Evolutionary conservation across 2,797 vertebrate genomes (phyloP), one percentile per base, ranked within the genome.

Genomic region (Channa striata): DNA sequence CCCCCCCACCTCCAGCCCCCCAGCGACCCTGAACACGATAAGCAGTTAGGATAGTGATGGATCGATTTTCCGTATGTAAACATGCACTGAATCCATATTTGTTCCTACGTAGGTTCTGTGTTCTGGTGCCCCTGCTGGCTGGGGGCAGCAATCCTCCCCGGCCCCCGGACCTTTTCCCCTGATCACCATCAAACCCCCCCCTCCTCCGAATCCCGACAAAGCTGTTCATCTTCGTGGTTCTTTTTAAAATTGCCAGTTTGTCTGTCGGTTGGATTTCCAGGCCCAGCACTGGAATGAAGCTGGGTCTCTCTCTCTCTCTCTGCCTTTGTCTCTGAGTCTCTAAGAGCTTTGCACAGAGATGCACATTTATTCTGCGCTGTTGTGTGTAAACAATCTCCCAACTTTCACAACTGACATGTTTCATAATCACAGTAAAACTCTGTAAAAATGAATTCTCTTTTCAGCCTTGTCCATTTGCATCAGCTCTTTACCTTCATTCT

Each of bases 371-470:
- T 30, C 40, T 1, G 2, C 56, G 58, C 50, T 8, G 62, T 34
- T 42, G 25, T 36, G 51, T 49, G 44, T 60, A 34, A 65, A 74
- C 61, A 30, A 33, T 68, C 75, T 64, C 37, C 30, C 59, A 37
- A 25, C 59, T 78, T 76, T 59, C 74, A 67, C 70, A 77, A 50
- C 33, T 52, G 6, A 75, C 72, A 50, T 60, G 52, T 81, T 83
- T 68, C 66, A 70, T 56, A 69, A 51, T 36, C 50, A 2, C 4
- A 42, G 49, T 56, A 73, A 83, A 83, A 65, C 44, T 16, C 57
- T 72, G 74, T 82, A 71, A 72, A 77, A 80, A 72, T 53, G 63
- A 71, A 81, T 70, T 47, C 60, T 72, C 34, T n/a, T 59, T 52
- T 62, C 23, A 34, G 7, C 39, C 59, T 11, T 73, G 70, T 57